Percentiles rank a stretch among this genome's conserved stretches.
These are phyloP conservation scores for Caenorhabditis angaria DNA, from an alignment of 2,888 invertebrate genomes.

Conservation along the genomic window DNA sequence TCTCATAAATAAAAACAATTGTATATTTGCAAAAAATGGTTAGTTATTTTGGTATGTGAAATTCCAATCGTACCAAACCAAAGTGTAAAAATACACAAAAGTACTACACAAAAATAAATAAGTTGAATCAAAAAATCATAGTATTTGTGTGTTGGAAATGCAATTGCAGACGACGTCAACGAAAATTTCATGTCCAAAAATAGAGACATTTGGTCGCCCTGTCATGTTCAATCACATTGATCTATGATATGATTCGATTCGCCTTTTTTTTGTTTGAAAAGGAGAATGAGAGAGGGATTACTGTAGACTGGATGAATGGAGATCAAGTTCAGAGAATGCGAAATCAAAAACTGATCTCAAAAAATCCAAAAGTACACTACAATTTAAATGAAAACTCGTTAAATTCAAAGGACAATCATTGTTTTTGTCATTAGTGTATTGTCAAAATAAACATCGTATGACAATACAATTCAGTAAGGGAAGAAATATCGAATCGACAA, in stretches of 20 bases:
- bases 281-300: too few relatives aligned
- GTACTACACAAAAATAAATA: neutral
- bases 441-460: neutral
- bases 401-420: neutral
- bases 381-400: slow-evolving; percentile 1
- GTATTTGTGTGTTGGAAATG: slow-evolving; percentile 2
- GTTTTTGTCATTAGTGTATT: neutral
- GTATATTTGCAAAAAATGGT: too few relatives aligned
- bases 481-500: too few relatives aligned
- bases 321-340: neutral
- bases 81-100: slow-evolving; percentile 4
- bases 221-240: neutral
- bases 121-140: slow-evolving; percentile 2
- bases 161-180: neutral
- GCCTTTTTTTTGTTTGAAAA: neutral
- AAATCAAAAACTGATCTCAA: too few relatives aligned
- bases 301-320: neutral
- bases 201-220: slow-evolving; percentile 1
- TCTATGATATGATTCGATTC: neutral
- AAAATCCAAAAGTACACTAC: too few relatives aligned
- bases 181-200: slow-evolving; percentile 2
- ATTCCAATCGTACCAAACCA: neutral
- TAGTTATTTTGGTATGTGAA: neutral
- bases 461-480: neutral
- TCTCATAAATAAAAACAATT: too few relatives aligned